These are phyloP conservation scores for Lagopus leucura DNA, from an alignment of 2,113 vertebrate genomes.

Conservation along the genomic window DNA sequence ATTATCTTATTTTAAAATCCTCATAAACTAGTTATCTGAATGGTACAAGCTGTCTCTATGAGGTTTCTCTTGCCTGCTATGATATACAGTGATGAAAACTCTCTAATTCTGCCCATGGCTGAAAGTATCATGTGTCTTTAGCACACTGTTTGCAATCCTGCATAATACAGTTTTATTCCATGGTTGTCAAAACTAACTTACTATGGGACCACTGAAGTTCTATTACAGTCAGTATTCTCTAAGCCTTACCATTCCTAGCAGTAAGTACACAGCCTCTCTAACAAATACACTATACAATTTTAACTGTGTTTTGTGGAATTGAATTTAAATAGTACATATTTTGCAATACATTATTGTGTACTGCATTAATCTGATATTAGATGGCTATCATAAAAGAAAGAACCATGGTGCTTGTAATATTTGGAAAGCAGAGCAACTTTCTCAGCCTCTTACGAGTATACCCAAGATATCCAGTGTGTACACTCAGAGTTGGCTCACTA, in stretches of 20 bases:
- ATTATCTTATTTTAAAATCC: slow-evolving; percentile 40
- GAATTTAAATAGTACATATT: neutral
- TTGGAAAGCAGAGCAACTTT: neutral
- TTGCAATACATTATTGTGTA: neutral
- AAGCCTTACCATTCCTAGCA: neutral
- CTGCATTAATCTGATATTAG: neutral
- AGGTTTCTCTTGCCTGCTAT: slow-evolving; percentile 37
- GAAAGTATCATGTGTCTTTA: neutral
- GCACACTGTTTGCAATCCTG: neutral
- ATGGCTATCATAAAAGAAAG: neutral
- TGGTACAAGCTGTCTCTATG: slow-evolving; percentile 41
- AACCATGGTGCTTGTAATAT: neutral
- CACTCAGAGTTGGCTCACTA: neutral
- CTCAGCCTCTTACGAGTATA: neutral
- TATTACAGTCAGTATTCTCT: neutral
- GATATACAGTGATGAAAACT: neutral
- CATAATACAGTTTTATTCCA: slow-evolving; percentile 24
- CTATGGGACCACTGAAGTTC: neutral
- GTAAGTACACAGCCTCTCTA: neutral
- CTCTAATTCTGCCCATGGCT: slow-evolving; percentile 20
- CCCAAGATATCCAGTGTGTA: neutral
- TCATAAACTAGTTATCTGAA: slow-evolving; percentile 48
- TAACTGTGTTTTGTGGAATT: neutral
- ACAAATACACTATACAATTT: neutral
- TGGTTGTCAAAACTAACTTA: neutral